A percentile compares a stretch with the other conserved stretches of the same genome.
Evolutionary conservation across 2,797 vertebrate genomes (phyloP).

Genomic region (Hafferia zeledoni): DNA sequence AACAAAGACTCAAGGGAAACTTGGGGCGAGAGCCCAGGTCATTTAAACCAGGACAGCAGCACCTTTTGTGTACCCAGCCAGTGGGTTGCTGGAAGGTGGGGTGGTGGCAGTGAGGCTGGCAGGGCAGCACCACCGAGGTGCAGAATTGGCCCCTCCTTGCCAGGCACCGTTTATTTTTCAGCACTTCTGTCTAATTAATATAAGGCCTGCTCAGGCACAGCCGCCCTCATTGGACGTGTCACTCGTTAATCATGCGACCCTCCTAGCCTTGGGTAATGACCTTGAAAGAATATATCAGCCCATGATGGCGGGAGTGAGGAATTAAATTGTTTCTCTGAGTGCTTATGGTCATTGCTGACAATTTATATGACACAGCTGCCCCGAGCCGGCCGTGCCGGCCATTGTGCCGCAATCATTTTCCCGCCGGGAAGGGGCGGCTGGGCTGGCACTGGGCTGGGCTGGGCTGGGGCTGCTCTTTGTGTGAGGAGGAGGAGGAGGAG

Average conservation of each 20-base stretch:
- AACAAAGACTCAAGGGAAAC: conserved; percentile 20
- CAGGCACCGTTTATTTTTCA: conserved; percentile 85
- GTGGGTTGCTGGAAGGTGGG: conserved; percentile 25
- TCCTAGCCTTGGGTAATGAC: conserved; percentile 98
- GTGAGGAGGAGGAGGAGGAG: background rate
- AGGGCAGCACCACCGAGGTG: conserved; percentile 65
- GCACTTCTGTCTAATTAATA: conserved; percentile 94
- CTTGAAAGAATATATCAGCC: conserved; percentile 99
- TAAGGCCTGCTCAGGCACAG: conserved; percentile 89
- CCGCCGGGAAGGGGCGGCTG: conserved; percentile 63
- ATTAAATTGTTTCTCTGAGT: conserved; percentile 99
- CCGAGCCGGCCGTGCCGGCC: conserved; percentile 76
- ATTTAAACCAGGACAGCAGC: conserved; percentile 22
- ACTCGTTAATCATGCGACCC: conserved; percentile 99
- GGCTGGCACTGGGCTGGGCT: background rate
- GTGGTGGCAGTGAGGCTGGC: conserved; percentile 36
- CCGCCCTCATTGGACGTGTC: conserved; percentile 93
- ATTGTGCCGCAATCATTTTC: conserved; percentile 76
- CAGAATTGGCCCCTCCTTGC: conserved; percentile 52
- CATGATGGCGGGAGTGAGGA: conserved; percentile 96
- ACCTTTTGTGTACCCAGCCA: background rate
- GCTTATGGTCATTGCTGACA: conserved; percentile 96
- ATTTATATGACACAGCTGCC: conserved; percentile 91
- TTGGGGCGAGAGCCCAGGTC: background rate
- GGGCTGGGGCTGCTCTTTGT: conserved; percentile 52